phyloP scores from a whole-genome alignment of 2,113 vertebrate species.

The Lophius piscatorius region DNA sequence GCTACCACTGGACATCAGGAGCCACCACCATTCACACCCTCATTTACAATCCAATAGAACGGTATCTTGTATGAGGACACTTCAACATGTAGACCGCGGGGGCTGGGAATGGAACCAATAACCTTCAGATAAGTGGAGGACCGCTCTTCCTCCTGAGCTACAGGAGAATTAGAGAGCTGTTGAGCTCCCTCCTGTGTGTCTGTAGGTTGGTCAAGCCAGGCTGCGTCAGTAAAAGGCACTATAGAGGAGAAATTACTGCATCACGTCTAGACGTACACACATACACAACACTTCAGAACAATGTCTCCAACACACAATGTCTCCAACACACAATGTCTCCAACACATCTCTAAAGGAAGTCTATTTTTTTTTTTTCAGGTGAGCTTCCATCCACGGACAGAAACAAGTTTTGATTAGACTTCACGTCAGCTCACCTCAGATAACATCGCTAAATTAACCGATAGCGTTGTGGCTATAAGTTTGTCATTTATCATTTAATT shows the following conservation, averaged over 20 bases:
- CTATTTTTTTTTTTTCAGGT: constrained; percentile 23
- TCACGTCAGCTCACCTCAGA: constrained; percentile 25
- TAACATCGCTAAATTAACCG: not conserved
- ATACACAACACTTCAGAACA: constrained; percentile 49
- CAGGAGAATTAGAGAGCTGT: no score
- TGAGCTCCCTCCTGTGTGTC: constrained; percentile 46
- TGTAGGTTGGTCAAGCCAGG: constrained; percentile 50
- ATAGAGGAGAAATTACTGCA: constrained; percentile 64
- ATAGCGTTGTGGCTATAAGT: not conserved
- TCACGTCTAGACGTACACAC: constrained; percentile 58
- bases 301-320: constrained; percentile 44
- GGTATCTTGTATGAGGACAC: no score
- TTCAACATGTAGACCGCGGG: no score
- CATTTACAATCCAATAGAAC: no score
- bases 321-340: no score
- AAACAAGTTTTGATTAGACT: constrained; percentile 2
- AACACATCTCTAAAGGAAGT: constrained; percentile 5
- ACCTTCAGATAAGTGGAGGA: no score
- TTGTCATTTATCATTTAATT: not conserved
- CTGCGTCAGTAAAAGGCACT: constrained; percentile 74
- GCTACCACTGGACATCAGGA: no score
- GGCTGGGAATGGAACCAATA: no score
- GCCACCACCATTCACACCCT: no score
- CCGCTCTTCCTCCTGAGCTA: no score
- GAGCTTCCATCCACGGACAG: constrained; percentile 23